Conservation (phyloP, 30 jellyfish, hydroid and myxozoan species). For the Cassiopea xamachana region DNA sequence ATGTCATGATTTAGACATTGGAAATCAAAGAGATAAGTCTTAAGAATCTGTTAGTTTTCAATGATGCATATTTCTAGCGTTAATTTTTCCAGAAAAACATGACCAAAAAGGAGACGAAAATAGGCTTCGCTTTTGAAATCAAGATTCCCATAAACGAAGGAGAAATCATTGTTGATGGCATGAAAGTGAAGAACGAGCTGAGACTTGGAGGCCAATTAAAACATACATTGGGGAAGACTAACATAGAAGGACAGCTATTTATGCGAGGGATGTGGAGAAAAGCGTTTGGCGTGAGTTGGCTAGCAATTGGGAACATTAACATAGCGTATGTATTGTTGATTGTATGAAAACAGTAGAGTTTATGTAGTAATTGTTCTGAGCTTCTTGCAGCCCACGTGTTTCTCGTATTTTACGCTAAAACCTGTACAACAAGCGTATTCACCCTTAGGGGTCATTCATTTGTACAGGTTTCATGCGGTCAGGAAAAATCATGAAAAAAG, state of each 20-base stretch:
- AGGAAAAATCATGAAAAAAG: no score
- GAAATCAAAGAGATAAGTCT: background rate
- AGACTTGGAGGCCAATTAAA: constrained; percentile 87
- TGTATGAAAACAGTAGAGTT: background rate
- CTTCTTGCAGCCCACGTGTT: background rate
- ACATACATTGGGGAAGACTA: constrained; percentile 80
- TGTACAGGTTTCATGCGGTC: no score
- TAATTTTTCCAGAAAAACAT: constrained; percentile 70
- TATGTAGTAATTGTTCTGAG: background rate
- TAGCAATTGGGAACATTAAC: constrained; percentile 91
- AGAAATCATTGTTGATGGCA: constrained; percentile 85
- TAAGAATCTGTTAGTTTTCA: background rate
- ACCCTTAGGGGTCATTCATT: no score
- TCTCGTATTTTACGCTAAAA: no score
- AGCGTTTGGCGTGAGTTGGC: constrained; percentile 95
- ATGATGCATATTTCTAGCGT: background rate
- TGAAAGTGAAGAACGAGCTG: constrained; percentile 59
- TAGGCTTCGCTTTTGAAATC: constrained; percentile 91
- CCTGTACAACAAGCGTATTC: no score
- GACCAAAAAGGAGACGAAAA: constrained; percentile 60
- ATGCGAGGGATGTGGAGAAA: constrained; percentile 99
- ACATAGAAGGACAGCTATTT: constrained; percentile 79
- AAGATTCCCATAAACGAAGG: constrained; percentile 88
- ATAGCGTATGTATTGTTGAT: constrained; percentile 72
- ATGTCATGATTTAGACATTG: no score